Evolutionary conservation across 23 tunicate species (phyloP), one percentile per base, ranked within the genome.

Genomic region (Diplosoma virens): DNA sequence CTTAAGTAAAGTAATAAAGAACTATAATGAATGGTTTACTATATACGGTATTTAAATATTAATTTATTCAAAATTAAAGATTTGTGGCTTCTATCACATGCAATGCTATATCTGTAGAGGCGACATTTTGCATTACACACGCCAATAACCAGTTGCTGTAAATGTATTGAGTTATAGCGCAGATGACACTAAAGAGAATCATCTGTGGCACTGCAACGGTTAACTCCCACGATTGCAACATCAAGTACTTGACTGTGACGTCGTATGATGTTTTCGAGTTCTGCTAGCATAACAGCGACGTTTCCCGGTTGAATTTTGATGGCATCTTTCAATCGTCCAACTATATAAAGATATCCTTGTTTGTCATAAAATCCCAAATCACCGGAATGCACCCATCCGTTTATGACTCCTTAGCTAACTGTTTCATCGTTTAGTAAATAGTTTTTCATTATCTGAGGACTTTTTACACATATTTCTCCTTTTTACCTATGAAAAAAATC

Each of bases 321-420:
- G 22, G 87, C 58, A 32, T 92, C 97, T 78, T 92, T 92, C 52
- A 85, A 24, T 46, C 97, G 61, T 47, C 87, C 97, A 32, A 85
- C 83, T 60, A 92, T 64, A 76, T 67, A 92, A 34, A 92, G 16
- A 29, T 31, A 55, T 11, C 84, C 92, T 61, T 58, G 16, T 59
- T 92, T 80, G 53, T 92, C 97, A 63, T 73, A 92, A 47, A 85
- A 85, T 0, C 97, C 97, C 25, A 92, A 86, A 70, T 92, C 97
- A 1, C 97, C 97, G 31, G 97, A 86, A 48, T 85, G 97, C 32
- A 92, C 75, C 97, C 97, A 92, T 20, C 97, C 97, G 25, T 85
- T 81, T 61, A 85, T 84, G 9, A 81, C 58, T 20, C 68, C 65
- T n/a, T 36, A 22, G 3, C 32, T 37, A 1, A 90, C 80, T 24